Evolutionary conservation across 1,140 invertebrate species (phyloP).

Genomic region (Scylla paramamosain): DNA sequence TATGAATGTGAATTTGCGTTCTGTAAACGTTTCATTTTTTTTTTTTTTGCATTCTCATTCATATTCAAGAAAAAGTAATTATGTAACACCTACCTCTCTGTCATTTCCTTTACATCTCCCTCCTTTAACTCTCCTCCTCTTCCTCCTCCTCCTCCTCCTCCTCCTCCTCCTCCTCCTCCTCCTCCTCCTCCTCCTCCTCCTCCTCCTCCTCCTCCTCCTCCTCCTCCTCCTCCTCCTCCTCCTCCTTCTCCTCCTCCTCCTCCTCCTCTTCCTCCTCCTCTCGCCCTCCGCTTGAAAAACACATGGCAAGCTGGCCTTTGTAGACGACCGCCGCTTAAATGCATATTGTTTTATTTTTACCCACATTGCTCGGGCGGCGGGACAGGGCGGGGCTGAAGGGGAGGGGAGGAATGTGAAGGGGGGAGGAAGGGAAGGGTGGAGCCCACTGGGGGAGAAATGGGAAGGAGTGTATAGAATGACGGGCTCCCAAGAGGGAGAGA

Average conservation of each 20-base stretch:
- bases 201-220: not conserved
- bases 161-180: not conserved
- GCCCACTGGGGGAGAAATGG: not conserved
- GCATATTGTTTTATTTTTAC: constrained; percentile 49
- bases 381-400: not conserved
- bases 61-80: not conserved
- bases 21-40: too few relatives aligned
- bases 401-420: not conserved
- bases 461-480: not conserved
- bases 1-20: too few relatives aligned
- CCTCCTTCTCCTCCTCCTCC: not conserved
- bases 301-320: constrained; percentile 1
- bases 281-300: not conserved
- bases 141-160: not conserved
- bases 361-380: not conserved
- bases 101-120: not conserved
- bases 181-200: not conserved
- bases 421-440: not conserved
- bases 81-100: not conserved
- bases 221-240: not conserved
- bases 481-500: too few relatives aligned
- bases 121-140: constrained; percentile 6
- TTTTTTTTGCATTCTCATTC: too few relatives aligned
- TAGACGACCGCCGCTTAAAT: constrained; percentile 27
- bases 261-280: not conserved